Base-by-base conservation (phyloP, 53 echinoderm and acorn worm genomes). In the Temnopleurus reevesii region DNA sequence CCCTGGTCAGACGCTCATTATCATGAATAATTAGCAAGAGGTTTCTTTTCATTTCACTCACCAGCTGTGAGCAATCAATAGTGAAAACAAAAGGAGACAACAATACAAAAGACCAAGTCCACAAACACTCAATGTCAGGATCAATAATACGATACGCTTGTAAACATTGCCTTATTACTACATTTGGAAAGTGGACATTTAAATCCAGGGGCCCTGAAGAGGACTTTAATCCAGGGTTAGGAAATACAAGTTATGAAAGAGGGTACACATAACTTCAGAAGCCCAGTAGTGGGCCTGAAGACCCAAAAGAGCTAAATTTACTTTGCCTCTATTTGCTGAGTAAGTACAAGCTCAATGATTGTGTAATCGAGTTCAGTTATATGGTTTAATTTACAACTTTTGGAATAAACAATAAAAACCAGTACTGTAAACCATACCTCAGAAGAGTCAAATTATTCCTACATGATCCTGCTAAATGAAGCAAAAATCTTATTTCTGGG, bases 51-150 rank as follows among this genome's bases (percentile, higher is more conserved):
- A 66, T 66, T 2, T 38, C 7, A 2, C 38, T 38, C 2, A n/a
- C 71, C 71, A 66, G 71, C 71, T 66, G 71, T 66, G 71, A 66
- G 38, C 5, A 38, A 66, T 66, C 71, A 66, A 66, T 66, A 66
- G 21, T 2, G 21, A 38, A 36, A 38, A 66, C 71, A 66, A 66
- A 66, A 38, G 36, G 21, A 66, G 71, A 19, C 12, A 41, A n/a
- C 36, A 21, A 27, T 21, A 66, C 71, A 66, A 66, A 66, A 66
- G 71, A 38, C 19, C 33, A 59, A 28, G 59, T 59, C 10, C 0
- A 15, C 61, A 61, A 61, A 61, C 61, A 61, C 2, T 36, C 71
- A 66, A 66, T 36, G 71, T 66, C 71, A 66, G 36, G 41, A 66
- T 66, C 71, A 66, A 66, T 66, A 35, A 1, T n/a, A 38, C 21